Base-by-base conservation (phyloP, 2,888 invertebrate species). In the Erebia epiphron region DNA sequence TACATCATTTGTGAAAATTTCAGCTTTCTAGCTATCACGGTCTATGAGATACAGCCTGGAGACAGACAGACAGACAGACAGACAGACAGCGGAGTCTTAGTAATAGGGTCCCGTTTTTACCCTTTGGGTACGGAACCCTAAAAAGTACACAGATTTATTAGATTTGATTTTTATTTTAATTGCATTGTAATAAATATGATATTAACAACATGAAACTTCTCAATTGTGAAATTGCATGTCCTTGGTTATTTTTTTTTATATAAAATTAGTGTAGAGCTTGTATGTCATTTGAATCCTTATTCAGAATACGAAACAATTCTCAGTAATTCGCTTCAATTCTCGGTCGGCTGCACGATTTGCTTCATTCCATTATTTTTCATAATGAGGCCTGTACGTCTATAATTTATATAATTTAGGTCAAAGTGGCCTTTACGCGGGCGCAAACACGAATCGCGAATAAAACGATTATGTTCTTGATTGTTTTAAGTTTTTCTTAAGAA, bases 271-370 rank as follows among this genome's bases (percentile, higher is more conserved):
- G 8, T n/a, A n/a, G 35, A n/a, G 10, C 16, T 60, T 11, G 41
- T 16, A 16, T 60, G 14, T n/a, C 35, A 41, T 60, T 54, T 65
- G 41, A 54, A 65, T n/a, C n/a, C 56, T 4, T 58, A 67, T 67
- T 58, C 49, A 10, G 26, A 64, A 68, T 68, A 16, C 60, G 26
- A 65, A 71, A 61, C 57, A 69, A 69, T 69, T 69, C 61, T 41
- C 67, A 62, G 74, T 77, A 77, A 79, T 77, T 77, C 75, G 41
- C 69, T 74, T 77, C 77, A 80, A 79, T 81, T 75, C 74, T 68
- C 72, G 64, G 78, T 66, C 76, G 76, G 75, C n/a, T n/a, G n/a
- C 83, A 82, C 83, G 81, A 83, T 82, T 81, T 77, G 73, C 77
- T 70, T 78, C 74, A 62, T 57, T 72, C 68, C 69, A 72, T 69